Evolutionary conservation across 30 jellyfish, hydroid and myxozoan genomes (phyloP).

Genomic region (Sanderia malayensis): DNA sequence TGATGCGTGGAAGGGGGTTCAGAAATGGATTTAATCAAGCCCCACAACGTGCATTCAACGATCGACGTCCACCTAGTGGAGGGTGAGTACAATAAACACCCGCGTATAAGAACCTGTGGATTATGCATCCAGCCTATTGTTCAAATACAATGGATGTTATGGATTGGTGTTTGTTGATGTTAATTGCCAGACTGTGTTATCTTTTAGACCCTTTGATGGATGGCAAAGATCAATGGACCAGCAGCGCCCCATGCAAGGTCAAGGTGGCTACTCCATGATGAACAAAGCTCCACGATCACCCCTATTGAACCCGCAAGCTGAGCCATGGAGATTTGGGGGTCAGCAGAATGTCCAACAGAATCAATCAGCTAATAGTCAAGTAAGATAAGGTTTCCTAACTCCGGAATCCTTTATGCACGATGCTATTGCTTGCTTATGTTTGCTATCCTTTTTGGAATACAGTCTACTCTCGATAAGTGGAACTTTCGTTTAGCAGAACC

Average conservation of each 20-base stretch:
- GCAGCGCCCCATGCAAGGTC: constrained; percentile 54
- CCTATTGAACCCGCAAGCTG: constrained; percentile 85
- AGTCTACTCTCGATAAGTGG: no score
- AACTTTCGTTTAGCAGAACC: no score
- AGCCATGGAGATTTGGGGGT: constrained; percentile 81
- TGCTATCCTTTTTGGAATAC: no score
- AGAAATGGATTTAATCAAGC: constrained; percentile 51
- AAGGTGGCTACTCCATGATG: constrained; percentile 42
- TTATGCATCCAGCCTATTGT: no score
- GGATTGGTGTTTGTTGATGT: no score
- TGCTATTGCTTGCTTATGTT: no score
- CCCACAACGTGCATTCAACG: constrained; percentile 55
- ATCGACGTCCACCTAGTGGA: constrained; percentile 60
- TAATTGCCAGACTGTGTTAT: no score
- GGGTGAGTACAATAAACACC: no score
- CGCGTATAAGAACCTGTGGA: no score
- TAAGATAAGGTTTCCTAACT: no score
- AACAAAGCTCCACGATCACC: constrained; percentile 91
- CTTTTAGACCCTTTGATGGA: constrained; percentile 68
- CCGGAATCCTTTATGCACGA: no score
- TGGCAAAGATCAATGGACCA: constrained; percentile 71
- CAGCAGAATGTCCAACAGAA: constrained; percentile 61
- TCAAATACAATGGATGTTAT: no score
- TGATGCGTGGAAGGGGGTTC: constrained; percentile 59
- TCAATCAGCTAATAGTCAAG: constrained; percentile 60